Base-by-base conservation (phyloP, 2,113 vertebrate species). In the Romanogobio albipinnatus region DNA sequence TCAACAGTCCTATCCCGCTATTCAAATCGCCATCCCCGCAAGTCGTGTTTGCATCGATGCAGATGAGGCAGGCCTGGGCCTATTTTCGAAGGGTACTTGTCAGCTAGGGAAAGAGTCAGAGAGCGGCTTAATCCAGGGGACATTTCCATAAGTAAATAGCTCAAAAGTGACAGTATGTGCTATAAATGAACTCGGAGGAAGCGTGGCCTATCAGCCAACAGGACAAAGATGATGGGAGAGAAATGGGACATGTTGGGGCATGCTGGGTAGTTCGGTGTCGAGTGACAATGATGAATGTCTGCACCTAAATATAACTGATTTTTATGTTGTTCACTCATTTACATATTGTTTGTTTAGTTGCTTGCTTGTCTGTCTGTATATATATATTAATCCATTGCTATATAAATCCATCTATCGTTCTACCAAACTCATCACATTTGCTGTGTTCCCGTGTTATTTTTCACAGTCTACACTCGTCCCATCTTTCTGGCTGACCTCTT, bases 201-300 rank as follows among this genome's bases (percentile, higher is more conserved):
- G 83, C 39, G 68, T 86, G 91, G 91, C 92, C 92, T 91, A 91
- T 93, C 93, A 93, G 90, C 90, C 51, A 53, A 87, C 88, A 49
- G 87, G 88, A 92, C 89, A 86, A 86, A 89, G 89, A 89, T 91
- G 89, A 90, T 90, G 77, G 88, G 86, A 68, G 78, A 91, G 93
- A 94, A 95, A 94, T 93, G 93, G 94, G 92, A 94, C 94, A 89
- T 92, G 92, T 93, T 93, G 87, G 90, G 92, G 89, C 93, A 92
- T 89, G 78, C 81, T 56, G 89, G 88, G 90, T 91, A 91, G 89
- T 90, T 90, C 89, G 91, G 87, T 90, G 83, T 87, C 84, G 81
- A 76, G 87, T 95, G 95, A 95, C 94, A 95, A 90, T 95, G 94
- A 95, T 94, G 91, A 94, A 95, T 95, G 93, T 89, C 91, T 85